phyloP scores from a whole-genome alignment of 2,113 vertebrate species.

The Chionodraco myersi region DNA sequence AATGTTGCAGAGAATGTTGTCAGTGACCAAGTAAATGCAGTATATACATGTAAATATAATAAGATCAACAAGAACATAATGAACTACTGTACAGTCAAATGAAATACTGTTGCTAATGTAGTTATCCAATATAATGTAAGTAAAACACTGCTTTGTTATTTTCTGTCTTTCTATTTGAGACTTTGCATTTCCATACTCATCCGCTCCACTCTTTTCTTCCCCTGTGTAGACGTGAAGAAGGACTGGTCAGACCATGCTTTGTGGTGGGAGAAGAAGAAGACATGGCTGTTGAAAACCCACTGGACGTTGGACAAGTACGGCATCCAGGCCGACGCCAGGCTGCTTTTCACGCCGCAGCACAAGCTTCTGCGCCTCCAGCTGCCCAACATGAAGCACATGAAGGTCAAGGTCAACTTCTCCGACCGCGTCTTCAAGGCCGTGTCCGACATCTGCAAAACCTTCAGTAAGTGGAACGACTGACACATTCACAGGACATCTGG shows the following conservation, averaged over 20 bases:
- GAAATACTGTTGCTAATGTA: too few species aligned
- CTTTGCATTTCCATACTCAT: neutral
- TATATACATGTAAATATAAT: too few species aligned
- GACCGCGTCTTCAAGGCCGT: conserved; percentile 99
- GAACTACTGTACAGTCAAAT: too few species aligned
- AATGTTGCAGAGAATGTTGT: too few species aligned
- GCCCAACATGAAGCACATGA: conserved; percentile 99
- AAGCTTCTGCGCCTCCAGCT: conserved; percentile 97
- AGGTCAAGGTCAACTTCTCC: conserved; percentile 99
- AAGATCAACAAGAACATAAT: too few species aligned
- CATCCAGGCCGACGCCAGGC: conserved; percentile 95
- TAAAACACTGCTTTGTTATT: neutral
- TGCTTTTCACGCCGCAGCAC: conserved; percentile 98
- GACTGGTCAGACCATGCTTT: conserved; percentile 99
- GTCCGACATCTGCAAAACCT: conserved; percentile 99
- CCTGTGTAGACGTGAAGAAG: conserved; percentile 93
- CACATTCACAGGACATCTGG: neutral
- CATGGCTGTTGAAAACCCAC: conserved; percentile 98
- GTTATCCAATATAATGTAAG: neutral
- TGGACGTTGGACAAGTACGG: conserved; percentile 99
- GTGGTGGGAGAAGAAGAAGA: conserved; percentile 99
- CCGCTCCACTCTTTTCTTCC: neutral
- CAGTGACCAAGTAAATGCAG: too few species aligned
- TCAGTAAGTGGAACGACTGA: conserved; percentile 90
- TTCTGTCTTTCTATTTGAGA: conserved; percentile 11